Evolutionary conservation across 2,113 vertebrate genomes (phyloP).

Genomic region (Ciconia stormi): DNA sequence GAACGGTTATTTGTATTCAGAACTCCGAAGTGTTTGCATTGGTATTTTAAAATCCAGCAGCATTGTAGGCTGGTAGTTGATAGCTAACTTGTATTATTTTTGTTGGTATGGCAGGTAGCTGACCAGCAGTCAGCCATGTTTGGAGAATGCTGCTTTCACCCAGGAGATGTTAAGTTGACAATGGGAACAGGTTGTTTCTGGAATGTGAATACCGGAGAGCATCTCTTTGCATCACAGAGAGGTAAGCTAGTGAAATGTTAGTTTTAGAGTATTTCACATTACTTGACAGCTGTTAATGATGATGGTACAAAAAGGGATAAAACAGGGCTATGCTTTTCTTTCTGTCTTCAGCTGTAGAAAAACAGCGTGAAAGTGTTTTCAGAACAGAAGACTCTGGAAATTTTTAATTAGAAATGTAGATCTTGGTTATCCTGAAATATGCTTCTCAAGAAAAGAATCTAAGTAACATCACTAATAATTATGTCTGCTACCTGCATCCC

Average conservation of each 20-base stretch:
- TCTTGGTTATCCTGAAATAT: background rate
- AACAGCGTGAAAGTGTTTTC: background rate
- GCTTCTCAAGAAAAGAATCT: background rate
- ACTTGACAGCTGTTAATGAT: background rate
- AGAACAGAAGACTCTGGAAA: background rate
- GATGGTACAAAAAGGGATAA: background rate
- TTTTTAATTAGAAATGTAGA: background rate
- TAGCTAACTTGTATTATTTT: background rate
- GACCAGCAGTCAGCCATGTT: slow-evolving; percentile 98
- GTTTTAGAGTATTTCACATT: background rate
- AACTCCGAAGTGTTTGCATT: background rate
- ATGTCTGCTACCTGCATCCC: background rate
- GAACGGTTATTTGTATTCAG: background rate
- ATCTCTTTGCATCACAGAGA: slow-evolving; percentile 78
- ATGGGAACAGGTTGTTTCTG: slow-evolving; percentile 97
- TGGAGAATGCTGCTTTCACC: slow-evolving; percentile 93
- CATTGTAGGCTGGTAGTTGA: too few relatives aligned
- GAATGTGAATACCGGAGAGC: slow-evolving; percentile 91
- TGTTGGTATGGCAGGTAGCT: slow-evolving; percentile 79
- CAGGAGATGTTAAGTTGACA: slow-evolving; percentile 91
- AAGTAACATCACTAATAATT: background rate
- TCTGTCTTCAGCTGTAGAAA: background rate
- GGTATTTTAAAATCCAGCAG: background rate
- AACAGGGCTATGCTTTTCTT: background rate
- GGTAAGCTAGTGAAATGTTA: slow-evolving; percentile 68